phyloP scores from a whole-genome alignment of 2,113 vertebrate species.

The Balaeniceps rex region DNA sequence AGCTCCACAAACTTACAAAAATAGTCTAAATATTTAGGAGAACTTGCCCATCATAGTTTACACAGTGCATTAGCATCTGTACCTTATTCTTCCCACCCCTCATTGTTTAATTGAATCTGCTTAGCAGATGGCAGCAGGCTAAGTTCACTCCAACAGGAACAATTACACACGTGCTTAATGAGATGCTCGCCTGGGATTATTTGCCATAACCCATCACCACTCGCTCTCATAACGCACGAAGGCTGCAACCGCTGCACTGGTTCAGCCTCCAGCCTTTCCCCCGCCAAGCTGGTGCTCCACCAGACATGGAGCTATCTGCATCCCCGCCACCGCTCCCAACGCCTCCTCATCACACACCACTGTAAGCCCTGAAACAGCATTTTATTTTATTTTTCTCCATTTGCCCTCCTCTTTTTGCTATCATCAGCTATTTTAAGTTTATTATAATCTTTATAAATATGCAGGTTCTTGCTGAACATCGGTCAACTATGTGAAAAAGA shows the following conservation, averaged over 20 bases:
- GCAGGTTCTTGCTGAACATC: neutral
- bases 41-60: neutral
- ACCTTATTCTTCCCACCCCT: neutral
- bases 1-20: neutral
- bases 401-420: neutral
- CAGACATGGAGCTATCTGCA: neutral
- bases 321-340: neutral
- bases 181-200: neutral
- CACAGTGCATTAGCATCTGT: neutral
- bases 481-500: neutral
- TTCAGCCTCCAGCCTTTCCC: neutral
- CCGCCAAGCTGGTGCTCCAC: fast-evolving
- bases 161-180: conserved; percentile 19
- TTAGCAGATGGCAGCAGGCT: conserved; percentile 57
- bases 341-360: fast-evolving
- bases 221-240: fast-evolving
- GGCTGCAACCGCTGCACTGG: neutral
- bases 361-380: neutral
- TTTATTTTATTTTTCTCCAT: neutral
- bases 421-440: neutral
- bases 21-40: neutral
- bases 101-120: neutral
- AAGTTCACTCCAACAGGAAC: neutral
- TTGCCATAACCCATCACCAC: neutral
- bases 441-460: neutral